These are phyloP conservation scores for Gambusia affinis DNA, from an alignment of 2,113 vertebrate genomes.

Conservation along the genomic window DNA sequence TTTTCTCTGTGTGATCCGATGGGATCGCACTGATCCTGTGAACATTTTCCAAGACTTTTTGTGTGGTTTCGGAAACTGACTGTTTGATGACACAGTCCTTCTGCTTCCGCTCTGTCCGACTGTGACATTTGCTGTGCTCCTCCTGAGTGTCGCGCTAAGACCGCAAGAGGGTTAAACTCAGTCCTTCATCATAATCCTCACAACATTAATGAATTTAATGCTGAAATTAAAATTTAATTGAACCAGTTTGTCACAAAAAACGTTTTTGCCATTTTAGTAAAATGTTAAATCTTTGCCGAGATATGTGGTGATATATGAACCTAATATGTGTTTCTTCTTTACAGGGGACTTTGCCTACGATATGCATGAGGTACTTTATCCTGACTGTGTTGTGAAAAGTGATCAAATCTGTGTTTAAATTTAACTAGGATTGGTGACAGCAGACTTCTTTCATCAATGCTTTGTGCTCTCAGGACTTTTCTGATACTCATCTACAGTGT, in stretches of 20 bases:
- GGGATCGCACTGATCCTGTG: too few species aligned
- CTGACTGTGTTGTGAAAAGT: constrained; percentile 17
- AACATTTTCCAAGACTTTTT: too few species aligned
- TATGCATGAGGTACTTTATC: constrained; percentile 82
- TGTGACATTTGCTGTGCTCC: too few species aligned
- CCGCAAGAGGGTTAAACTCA: too few species aligned
- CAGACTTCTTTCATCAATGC: constrained; percentile 37
- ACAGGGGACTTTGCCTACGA: constrained; percentile 91
- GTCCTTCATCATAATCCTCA: too few species aligned
- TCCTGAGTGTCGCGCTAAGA: too few species aligned
- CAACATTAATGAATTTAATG: too few species aligned
- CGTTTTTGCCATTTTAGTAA: not conserved
- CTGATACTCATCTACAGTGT: constrained; percentile 41
- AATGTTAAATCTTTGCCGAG: not conserved
- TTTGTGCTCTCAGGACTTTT: constrained; percentile 32
- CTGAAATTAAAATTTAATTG: too few species aligned
- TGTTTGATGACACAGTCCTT: too few species aligned
- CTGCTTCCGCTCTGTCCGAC: too few species aligned
- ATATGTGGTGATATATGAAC: constrained; percentile 2
- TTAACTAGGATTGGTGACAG: constrained; percentile 5
- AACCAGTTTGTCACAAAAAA: not conserved
- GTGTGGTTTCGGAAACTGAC: too few species aligned
- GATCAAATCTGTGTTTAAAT: constrained; percentile 5
- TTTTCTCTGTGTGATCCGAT: too few species aligned
- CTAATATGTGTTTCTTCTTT: constrained; percentile 34